These are phyloP conservation scores for Cyanistes caeruleus DNA, from an alignment of 2,113 vertebrate genomes.

Conservation along the genomic window DNA sequence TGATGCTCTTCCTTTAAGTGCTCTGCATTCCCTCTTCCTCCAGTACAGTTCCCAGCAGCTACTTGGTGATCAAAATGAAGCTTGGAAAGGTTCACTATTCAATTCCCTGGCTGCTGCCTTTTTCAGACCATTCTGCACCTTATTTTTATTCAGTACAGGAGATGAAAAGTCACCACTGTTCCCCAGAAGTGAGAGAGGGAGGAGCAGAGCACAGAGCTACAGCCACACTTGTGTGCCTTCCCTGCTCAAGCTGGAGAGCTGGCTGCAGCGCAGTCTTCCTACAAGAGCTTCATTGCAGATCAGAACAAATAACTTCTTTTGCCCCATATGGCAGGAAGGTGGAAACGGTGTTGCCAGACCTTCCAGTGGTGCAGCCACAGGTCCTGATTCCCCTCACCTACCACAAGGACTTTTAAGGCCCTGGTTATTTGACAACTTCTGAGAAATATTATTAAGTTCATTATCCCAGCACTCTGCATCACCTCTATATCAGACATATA, in stretches of 20 bases:
- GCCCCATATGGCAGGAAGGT: not conserved
- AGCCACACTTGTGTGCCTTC: not conserved
- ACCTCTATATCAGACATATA: not conserved
- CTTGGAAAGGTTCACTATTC: not conserved
- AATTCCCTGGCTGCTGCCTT: not conserved
- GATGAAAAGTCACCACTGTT: not conserved
- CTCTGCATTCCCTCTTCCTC: not conserved
- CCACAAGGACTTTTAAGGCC: not conserved
- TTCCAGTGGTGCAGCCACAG: too few species aligned
- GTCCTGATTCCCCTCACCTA: not conserved
- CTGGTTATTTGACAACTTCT: not conserved
- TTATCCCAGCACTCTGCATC: not conserved
- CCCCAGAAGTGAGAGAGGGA: fast-evolving
- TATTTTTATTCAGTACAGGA: not conserved
- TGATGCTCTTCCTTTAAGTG: not conserved
- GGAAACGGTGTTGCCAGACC: fast-evolving
- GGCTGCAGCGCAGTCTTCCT: not conserved
- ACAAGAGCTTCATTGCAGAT: fast-evolving
- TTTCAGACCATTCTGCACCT: not conserved
- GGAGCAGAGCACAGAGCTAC: not conserved
- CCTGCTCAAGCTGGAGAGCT: not conserved
- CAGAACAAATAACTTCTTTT: not conserved
- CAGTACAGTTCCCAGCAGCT: not conserved
- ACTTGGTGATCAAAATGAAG: not conserved
- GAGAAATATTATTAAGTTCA: not conserved